phyloP scores from a whole-genome alignment of 2,797 vertebrate genomes.

The Cuniculus paca region DNA sequence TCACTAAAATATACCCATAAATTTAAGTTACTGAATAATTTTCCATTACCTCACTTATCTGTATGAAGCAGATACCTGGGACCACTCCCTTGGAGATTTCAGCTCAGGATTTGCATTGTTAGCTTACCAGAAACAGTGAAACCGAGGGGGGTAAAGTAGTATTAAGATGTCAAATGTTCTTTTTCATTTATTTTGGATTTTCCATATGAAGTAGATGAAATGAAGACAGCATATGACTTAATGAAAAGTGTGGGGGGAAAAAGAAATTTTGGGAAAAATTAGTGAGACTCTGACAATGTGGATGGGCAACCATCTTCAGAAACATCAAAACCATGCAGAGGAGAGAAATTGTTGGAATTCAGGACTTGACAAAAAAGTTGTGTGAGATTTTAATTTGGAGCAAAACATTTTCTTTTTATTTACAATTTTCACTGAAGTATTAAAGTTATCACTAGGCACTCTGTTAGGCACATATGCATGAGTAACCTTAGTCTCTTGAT shows the following conservation, averaged over 20 bases:
- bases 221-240: background rate
- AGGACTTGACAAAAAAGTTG: background rate
- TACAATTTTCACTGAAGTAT: constrained; percentile 21
- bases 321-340: background rate
- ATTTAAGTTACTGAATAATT: constrained; percentile 68
- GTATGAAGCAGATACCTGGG: background rate
- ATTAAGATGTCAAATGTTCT: background rate
- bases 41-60: constrained; percentile 60
- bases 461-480: background rate
- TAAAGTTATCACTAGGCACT: background rate
- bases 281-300: background rate
- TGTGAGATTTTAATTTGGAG: background rate
- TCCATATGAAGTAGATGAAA: background rate
- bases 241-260: background rate
- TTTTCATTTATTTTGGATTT: background rate
- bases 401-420: background rate
- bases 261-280: background rate
- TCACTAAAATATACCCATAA: constrained; percentile 62
- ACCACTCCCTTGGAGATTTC: background rate
- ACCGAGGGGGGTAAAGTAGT: background rate
- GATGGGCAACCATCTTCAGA: background rate
- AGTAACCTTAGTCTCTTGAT: background rate
- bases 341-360: constrained; percentile 47
- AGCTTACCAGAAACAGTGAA: constrained; percentile 1
- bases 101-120: background rate